A percentile compares a stretch with the other conserved stretches of the same genome.
phyloP scores from a whole-genome alignment of 2,113 vertebrate species.

The Ophiodon elongatus region DNA sequence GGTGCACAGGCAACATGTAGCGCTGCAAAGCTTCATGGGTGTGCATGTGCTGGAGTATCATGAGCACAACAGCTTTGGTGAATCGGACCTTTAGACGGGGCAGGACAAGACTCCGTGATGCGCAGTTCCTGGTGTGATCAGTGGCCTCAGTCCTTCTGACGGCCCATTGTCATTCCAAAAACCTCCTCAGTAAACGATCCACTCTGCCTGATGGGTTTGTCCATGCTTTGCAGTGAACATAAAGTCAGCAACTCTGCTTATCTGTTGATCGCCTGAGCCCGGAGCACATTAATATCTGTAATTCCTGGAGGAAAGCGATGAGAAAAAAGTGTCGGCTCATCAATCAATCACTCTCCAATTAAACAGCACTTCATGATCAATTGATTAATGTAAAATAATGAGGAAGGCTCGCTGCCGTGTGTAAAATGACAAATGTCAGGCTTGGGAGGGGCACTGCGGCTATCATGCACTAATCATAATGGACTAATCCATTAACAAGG shows the following conservation, averaged over 20 bases:
- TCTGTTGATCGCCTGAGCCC: conserved; percentile 21
- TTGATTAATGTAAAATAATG: conserved; percentile 71
- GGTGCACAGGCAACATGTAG: no score
- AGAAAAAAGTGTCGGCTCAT: conserved; percentile 43
- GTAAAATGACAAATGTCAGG: conserved; percentile 78
- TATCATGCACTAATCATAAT: conserved; percentile 78
- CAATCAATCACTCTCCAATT: conserved; percentile 68
- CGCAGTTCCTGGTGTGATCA: not conserved
- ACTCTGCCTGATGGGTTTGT: not conserved
- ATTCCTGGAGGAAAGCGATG: conserved; percentile 13
- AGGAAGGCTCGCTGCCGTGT: conserved; percentile 58
- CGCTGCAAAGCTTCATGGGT: no score
- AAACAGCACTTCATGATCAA: conserved; percentile 62
- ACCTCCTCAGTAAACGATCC: conserved; percentile 11
- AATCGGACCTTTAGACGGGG: not conserved
- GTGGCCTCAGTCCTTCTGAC: not conserved
- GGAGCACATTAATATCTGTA: not conserved
- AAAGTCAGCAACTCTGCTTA: not conserved
- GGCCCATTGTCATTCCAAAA: not conserved
- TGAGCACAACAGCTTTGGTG: not conserved
- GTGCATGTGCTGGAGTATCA: no score
- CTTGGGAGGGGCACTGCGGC: conserved; percentile 57
- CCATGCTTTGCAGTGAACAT: conserved; percentile 10
- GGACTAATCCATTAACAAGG: conserved; percentile 82
- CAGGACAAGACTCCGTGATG: not conserved